Conservation (phyloP, 35 echinoderm and acorn worm species). For the Heliocidaris erythrogramma region DNA sequence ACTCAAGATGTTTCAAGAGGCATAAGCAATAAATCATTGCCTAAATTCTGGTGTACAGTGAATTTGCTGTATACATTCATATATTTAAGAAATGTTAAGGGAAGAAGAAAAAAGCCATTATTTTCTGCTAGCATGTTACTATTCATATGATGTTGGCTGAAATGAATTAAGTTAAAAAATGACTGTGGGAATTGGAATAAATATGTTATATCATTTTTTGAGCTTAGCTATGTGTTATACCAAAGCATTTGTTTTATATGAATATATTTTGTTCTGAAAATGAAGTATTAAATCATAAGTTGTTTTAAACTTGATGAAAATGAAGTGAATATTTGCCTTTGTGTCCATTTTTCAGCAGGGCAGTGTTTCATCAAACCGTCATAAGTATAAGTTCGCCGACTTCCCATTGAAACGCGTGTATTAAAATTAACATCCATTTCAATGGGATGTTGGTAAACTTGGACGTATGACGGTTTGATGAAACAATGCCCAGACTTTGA, state of each 20-base stretch:
- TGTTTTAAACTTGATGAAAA: background rate
- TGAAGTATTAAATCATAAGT: constrained; percentile 19
- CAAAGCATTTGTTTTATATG: constrained; percentile 45
- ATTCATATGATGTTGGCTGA: background rate
- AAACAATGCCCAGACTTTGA: too few relatives aligned
- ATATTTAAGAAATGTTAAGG: background rate
- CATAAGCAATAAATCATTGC: background rate
- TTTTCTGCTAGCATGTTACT: background rate
- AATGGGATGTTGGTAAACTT: too few relatives aligned
- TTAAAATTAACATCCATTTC: too few relatives aligned
- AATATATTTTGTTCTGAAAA: constrained; percentile 35
- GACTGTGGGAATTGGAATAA: background rate
- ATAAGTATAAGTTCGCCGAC: too few relatives aligned
- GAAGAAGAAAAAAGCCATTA: background rate
- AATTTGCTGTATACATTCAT: background rate
- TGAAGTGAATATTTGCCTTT: background rate
- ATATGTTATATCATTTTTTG: background rate
- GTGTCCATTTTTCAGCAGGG: too few relatives aligned
- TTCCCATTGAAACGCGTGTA: too few relatives aligned
- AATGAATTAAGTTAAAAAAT: background rate
- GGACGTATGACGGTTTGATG: too few relatives aligned
- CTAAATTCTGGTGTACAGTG: background rate
- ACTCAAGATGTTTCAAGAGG: background rate
- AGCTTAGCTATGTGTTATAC: constrained; percentile 11
- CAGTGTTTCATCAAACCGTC: too few relatives aligned